Evolutionary conservation across 2,888 invertebrate species (phyloP).

Genomic region (Drosophila mulleri): DNA sequence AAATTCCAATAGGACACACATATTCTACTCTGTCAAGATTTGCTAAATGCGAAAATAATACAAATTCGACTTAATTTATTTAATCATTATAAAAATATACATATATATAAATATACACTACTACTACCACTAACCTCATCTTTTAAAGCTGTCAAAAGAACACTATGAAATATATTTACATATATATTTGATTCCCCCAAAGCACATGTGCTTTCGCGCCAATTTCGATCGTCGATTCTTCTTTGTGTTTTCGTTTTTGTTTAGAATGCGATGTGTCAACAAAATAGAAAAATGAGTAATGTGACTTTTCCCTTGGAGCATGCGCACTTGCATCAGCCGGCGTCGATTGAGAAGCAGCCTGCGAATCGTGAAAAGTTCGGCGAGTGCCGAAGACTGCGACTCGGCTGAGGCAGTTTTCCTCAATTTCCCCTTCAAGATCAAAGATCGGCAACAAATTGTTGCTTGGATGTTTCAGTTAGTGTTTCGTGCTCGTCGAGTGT

Average conservation of each 20-base stretch:
- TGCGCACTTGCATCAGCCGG: slow-evolving; percentile 47
- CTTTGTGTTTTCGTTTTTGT: slow-evolving; percentile 32
- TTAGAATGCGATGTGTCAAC: slow-evolving; percentile 68
- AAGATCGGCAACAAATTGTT: slow-evolving; percentile 37
- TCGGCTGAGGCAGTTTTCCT: slow-evolving; percentile 26
- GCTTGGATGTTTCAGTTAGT: slow-evolving; percentile 81
- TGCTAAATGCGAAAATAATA: too few relatives aligned
- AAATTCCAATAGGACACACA: too few relatives aligned
- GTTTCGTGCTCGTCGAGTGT: slow-evolving; percentile 86
- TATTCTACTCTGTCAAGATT: too few relatives aligned
- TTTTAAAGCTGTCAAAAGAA: not conserved
- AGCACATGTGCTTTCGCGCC: slow-evolving; percentile 16
- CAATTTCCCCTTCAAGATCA: slow-evolving; percentile 40
- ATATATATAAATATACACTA: too few relatives aligned
- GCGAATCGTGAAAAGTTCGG: slow-evolving; percentile 26
- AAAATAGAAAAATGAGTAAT: slow-evolving; percentile 23
- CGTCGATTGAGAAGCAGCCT: slow-evolving; percentile 19
- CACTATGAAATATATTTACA: not conserved
- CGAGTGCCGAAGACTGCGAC: slow-evolving; percentile 35
- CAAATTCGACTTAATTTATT: too few relatives aligned
- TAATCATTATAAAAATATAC: too few relatives aligned
- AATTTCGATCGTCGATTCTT: slow-evolving; percentile 10
- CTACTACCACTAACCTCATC: too few relatives aligned
- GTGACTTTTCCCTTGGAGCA: slow-evolving; percentile 39
- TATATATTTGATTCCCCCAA: not conserved